These are phyloP conservation scores for Setophaga coronata DNA, from an alignment of 2,113 vertebrate species.

Conservation along the genomic window DNA sequence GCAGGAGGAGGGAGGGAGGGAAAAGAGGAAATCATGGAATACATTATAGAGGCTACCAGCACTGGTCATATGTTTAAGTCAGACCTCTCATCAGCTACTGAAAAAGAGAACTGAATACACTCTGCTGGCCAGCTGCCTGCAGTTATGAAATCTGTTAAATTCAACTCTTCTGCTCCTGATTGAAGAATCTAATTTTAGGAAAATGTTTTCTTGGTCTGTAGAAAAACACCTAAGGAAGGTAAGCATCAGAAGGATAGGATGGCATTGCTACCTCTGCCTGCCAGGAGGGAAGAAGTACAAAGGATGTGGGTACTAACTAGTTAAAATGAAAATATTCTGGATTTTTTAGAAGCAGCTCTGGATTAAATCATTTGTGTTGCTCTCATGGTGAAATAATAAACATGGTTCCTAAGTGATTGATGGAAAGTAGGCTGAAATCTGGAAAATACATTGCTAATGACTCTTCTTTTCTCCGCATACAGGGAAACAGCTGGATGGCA, in stretches of 20 bases:
- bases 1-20: background rate
- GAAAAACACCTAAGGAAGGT: background rate
- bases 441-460: background rate
- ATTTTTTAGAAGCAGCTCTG: background rate
- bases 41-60: background rate
- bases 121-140: background rate
- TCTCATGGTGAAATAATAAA: background rate
- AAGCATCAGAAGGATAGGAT: background rate
- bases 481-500: slow-evolving; percentile 95
- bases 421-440: background rate
- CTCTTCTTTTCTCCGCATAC: slow-evolving; percentile 64
- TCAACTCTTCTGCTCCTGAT: background rate
- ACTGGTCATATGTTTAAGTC: background rate
- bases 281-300: background rate
- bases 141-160: background rate
- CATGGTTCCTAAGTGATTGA: background rate
- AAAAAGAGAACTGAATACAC: background rate
- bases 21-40: background rate
- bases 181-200: background rate
- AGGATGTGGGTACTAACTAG: background rate
- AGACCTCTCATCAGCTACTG: background rate
- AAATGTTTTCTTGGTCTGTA: background rate
- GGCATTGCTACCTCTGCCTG: background rate
- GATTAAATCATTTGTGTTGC: background rate
- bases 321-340: background rate